These are phyloP conservation scores for Axinella damicornis DNA, from an alignment of 37 sponge, comb jelly and placozoan genomes.

Conservation along the genomic window DNA sequence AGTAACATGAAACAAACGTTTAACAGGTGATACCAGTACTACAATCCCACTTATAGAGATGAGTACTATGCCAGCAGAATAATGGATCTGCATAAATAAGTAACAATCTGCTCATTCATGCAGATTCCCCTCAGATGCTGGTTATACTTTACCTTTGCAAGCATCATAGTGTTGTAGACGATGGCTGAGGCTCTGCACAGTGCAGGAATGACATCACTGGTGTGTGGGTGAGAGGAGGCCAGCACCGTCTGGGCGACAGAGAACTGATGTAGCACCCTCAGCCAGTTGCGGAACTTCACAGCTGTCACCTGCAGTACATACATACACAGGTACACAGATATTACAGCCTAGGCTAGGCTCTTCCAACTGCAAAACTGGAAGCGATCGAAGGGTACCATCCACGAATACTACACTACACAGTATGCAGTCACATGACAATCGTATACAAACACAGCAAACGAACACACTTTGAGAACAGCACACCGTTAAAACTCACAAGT, in stretches of 20 bases:
- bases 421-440: neutral
- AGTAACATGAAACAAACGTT: too few species aligned
- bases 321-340: slow-evolving; percentile 10
- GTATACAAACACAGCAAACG: too few species aligned
- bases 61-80: too few species aligned
- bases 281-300: slow-evolving; percentile 53
- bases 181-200: slow-evolving; percentile 42
- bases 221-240: slow-evolving; percentile 8
- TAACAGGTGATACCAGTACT: too few species aligned
- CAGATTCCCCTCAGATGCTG: too few species aligned
- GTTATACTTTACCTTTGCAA: slow-evolving; percentile 51
- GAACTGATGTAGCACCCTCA: slow-evolving; percentile 51
- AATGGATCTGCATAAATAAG: too few species aligned
- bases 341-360: too few species aligned
- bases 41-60: too few species aligned
- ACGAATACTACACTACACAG: neutral
- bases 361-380: too few species aligned
- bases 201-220: slow-evolving; percentile 35
- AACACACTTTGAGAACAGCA: too few species aligned
- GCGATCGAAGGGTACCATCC: too few species aligned
- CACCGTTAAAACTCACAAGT: slow-evolving; percentile 12
- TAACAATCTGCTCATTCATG: too few species aligned
- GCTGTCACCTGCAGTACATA: slow-evolving; percentile 27
- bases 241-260: slow-evolving; percentile 53
- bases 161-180: slow-evolving; percentile 45